These are phyloP conservation scores for Palythoa heliodiscus DNA, from an alignment of 92 coral and sea anemone genomes.

Conservation along the genomic window DNA sequence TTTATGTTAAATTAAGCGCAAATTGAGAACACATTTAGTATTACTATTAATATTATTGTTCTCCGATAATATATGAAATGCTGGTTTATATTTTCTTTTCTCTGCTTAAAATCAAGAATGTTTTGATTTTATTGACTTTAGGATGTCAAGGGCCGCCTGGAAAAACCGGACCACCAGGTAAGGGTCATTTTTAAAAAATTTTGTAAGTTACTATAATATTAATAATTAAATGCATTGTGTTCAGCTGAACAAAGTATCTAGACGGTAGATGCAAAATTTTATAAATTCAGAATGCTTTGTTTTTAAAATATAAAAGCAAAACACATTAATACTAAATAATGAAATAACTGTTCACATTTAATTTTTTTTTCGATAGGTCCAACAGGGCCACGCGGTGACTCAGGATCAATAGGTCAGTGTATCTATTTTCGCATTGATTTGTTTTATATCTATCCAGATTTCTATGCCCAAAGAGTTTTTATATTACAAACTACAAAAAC, in stretches of 20 bases:
- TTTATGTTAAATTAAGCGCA: background rate
- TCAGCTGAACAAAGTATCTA: too few relatives aligned
- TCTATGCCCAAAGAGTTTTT: too few relatives aligned
- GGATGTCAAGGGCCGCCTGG: constrained; percentile 90
- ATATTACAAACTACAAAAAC: too few relatives aligned
- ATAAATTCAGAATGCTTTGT: background rate
- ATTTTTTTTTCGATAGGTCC: constrained; percentile 50
- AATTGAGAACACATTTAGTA: background rate
- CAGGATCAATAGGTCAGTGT: constrained; percentile 65
- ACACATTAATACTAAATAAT: background rate
- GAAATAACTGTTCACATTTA: background rate
- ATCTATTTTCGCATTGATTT: too few relatives aligned
- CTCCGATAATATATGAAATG: background rate
- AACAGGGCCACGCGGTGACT: constrained; percentile 66
- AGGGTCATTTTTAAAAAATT: background rate
- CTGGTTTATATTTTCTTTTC: too few relatives aligned
- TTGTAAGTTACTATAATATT: background rate
- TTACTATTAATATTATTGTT: background rate
- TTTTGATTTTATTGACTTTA: constrained; percentile 15
- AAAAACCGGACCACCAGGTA: constrained; percentile 73
- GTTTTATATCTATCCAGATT: too few relatives aligned
- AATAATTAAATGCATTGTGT: background rate
- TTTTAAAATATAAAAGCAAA: background rate
- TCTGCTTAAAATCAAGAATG: background rate
- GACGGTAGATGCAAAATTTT: background rate